A percentile compares a stretch with the other conserved stretches of the same genome.
phyloP scores from a whole-genome alignment of 23 tunicate genomes.

The Oikopleura dioica region DNA sequence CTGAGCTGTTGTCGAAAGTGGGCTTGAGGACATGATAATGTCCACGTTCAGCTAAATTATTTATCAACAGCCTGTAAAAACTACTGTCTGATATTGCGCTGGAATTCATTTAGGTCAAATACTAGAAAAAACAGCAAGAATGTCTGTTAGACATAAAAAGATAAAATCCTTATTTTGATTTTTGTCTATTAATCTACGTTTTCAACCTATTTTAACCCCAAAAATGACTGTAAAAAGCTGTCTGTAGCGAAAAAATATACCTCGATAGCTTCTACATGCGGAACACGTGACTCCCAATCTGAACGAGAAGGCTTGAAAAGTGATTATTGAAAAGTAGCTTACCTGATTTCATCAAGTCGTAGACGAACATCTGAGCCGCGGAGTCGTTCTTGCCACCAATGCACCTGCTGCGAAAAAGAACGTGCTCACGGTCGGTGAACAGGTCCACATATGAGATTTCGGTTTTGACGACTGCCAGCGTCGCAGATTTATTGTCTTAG shows the following conservation, averaged over 20 bases:
- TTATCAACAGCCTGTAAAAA: too few species aligned
- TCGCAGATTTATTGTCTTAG: conserved; percentile 47
- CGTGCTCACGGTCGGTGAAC: conserved; percentile 72
- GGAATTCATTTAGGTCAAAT: too few species aligned
- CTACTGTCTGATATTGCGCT: too few species aligned
- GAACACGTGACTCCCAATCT: conserved; percentile 71
- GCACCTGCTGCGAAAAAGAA: conserved; percentile 55
- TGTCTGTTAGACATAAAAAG: too few species aligned
- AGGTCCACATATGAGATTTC: conserved; percentile 75
- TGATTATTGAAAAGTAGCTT: too few species aligned
- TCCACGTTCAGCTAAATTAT: conserved; percentile 79
- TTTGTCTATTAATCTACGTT: too few species aligned
- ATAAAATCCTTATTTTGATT: too few species aligned
- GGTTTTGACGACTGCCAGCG: conserved; percentile 66
- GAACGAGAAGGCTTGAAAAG: too few species aligned
- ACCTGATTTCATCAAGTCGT: conserved; percentile 86
- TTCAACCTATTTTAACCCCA: too few species aligned
- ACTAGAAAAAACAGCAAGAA: too few species aligned
- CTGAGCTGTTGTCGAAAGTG: conserved; percentile 38
- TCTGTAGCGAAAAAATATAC: too few species aligned
- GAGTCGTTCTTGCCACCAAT: conserved; percentile 91
- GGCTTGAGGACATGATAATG: conserved; percentile 76
- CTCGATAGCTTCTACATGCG: conserved; percentile 69
- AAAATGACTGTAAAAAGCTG: too few species aligned
- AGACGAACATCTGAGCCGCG: conserved; percentile 46